Base-by-base conservation (phyloP, 2,888 invertebrate species). In the Ptychoptera albimana region DNA sequence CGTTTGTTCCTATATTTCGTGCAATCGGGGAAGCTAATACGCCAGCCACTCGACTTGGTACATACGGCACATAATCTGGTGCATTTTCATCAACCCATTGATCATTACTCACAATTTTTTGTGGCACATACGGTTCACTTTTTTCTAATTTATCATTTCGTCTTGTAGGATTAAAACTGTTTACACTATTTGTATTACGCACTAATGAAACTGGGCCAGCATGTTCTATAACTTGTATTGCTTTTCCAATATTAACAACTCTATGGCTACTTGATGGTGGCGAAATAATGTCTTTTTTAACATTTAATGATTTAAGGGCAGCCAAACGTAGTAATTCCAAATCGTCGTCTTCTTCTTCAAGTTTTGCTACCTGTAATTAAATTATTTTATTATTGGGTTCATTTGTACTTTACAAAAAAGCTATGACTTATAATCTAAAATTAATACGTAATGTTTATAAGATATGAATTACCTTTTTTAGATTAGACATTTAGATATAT, bases 311-410 rank as follows among this genome's bases (percentile, higher is more conserved):
- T 46, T 53, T 53, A 16, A 53, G 42, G 15, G 53, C 53, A 8
- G 44, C 50, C 16, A 50, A 45, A 12, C 53, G 49, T 30, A 53
- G 40, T 15, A 42, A 40, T 46, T 53, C 53, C n/a, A 53, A 46
- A 47, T 53, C 53, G 2, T 52, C 52, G 31, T 51, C 51, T 14
- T 51, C 51, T 12, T 50, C 50, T 31, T 50, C 50, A 40, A 23
- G 7, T 5, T 23, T 23, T 23, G 23, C 23, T 23, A 23, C 7
- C 23, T 23, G 23, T 23, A 23, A 23, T 23, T 5, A 23, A 23
- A 23, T 23, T 7, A 23, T 23, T 23, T 23, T 23, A 23, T 23
- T 23, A n/a, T n/a, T n/a, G n/a, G n/a, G n/a, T n/a, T n/a, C n/a
- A n/a, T n/a, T n/a, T n/a, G n/a, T n/a, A n/a, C n/a, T n/a, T n/a